Conservation (phyloP, 2,113 vertebrate species). For the Campylomormyrus tamandua region DNA sequence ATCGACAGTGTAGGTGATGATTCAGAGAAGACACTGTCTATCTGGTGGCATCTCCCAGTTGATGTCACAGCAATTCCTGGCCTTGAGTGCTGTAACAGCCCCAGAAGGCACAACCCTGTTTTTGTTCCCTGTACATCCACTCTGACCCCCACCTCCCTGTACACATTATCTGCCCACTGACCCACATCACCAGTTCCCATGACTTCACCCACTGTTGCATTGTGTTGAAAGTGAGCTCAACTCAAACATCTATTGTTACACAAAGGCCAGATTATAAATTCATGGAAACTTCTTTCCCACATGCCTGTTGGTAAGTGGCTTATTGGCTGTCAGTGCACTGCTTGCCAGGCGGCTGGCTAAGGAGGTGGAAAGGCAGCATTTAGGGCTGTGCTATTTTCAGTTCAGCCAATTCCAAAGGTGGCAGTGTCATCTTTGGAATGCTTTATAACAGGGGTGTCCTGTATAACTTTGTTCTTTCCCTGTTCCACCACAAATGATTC, state of each 20-base stretch:
- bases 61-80: background rate
- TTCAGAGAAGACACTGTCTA: background rate
- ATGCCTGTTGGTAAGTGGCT: background rate
- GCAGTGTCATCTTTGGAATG: background rate
- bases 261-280: background rate
- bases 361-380: background rate
- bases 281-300: background rate
- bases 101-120: slow-evolving; percentile 37
- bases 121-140: slow-evolving; percentile 49
- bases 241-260: background rate
- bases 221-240: slow-evolving; percentile 20
- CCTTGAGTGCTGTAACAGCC: background rate
- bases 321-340: background rate
- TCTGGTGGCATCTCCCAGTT: background rate
- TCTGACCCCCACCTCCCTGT: slow-evolving; percentile 26
- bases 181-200: slow-evolving; percentile 51
- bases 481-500: no score
- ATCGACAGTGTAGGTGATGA: background rate
- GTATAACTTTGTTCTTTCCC: no score
- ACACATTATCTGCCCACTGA: slow-evolving; percentile 46
- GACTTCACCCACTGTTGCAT: slow-evolving; percentile 30
- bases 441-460: background rate
- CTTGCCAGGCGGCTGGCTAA: background rate
- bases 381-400: background rate
- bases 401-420: background rate